Base-by-base conservation (phyloP, 2,797 vertebrate species). In the Zenarchopterus dispar region DNA sequence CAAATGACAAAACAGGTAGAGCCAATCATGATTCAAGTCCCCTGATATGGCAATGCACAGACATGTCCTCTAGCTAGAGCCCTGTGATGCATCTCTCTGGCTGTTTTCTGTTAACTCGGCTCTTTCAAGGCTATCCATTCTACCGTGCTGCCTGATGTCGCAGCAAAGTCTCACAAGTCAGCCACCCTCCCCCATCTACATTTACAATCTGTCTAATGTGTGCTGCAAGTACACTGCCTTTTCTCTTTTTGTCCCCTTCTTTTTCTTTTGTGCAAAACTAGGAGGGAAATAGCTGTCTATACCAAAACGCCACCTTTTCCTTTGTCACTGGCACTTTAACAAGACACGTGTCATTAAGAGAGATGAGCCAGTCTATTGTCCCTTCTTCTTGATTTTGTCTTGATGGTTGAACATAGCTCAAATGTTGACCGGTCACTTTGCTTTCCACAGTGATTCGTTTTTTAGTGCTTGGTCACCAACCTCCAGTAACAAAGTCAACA, bases 91-190 rank as follows among this genome's bases (percentile, higher is more conserved):
- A 91, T 92, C 84, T 89, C 82, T 45, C 73, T 49, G 78, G 83
- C 86, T 86, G 78, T 86, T 91, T 91, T 91, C 84, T 91, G 90
- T 91, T 92, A 90, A 90, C 83, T 87, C 81, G 44, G 86, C 89
- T 88, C 77, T 92, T 92, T 90, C 89, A 86, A 73, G 72, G 78
- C 87, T 79, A 92, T 91, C 84, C 80, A 91, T 91, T 90, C 88
- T 82, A 75, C 54, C 21, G 11, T 31, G 67, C 70, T 65, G 69
- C 75, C 75, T 85, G 70, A 81, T 83, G 82, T 86, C 45, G 67
- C 78, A 65, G 77, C 74, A 78, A 63, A 82, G 83, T 82, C 82
- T 86, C 73, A 73, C 68, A 82, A 80, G 83, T 75, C 70, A 60
- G 60, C 68, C 50, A 63, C 71, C 70, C 52, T 17, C 66, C 73